These are phyloP conservation scores for Bactericera cockerelli DNA, from an alignment of 1,140 invertebrate species.

Conservation along the genomic window DNA sequence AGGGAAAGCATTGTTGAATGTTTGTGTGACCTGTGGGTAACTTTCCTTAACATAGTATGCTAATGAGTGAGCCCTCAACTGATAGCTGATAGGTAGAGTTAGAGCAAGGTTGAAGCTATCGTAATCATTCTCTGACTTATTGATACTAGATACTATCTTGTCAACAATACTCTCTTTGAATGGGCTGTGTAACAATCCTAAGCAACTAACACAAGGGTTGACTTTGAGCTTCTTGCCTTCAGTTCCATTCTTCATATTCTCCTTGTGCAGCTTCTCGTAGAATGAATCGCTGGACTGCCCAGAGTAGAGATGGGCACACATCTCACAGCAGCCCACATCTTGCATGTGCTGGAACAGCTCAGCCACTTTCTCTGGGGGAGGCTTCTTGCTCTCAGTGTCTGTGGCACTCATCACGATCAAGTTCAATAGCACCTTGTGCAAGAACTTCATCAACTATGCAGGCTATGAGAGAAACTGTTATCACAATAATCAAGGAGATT, in stretches of 20 bases:
- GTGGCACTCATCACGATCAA: neutral
- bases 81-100: constrained; percentile 32
- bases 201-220: constrained; percentile 38
- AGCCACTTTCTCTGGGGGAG: constrained; percentile 4
- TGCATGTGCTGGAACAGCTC: constrained; percentile 12
- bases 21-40: constrained; percentile 17
- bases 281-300: neutral
- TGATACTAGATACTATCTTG: constrained; percentile 28
- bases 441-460: neutral
- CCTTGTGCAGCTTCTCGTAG: constrained; percentile 9
- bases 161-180: constrained; percentile 31
- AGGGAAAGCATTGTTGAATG: constrained; percentile 25
- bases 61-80: constrained; percentile 33
- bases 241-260: neutral
- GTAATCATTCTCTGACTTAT: constrained; percentile 29
- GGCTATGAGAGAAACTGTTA: too few relatives aligned
- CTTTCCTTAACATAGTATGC: constrained; percentile 28
- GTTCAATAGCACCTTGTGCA: neutral
- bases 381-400: neutral
- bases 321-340: constrained; percentile 14
- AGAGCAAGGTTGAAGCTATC: constrained; percentile 34
- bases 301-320: constrained; percentile 9
- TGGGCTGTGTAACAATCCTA: constrained; percentile 42
- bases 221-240: constrained; percentile 27
- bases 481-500: too few relatives aligned